A percentile compares a stretch with the other conserved stretches of the same genome.
phyloP scores from a whole-genome alignment of 92 coral and sea anemone species.

The Zoanthus sociatus region DNA sequence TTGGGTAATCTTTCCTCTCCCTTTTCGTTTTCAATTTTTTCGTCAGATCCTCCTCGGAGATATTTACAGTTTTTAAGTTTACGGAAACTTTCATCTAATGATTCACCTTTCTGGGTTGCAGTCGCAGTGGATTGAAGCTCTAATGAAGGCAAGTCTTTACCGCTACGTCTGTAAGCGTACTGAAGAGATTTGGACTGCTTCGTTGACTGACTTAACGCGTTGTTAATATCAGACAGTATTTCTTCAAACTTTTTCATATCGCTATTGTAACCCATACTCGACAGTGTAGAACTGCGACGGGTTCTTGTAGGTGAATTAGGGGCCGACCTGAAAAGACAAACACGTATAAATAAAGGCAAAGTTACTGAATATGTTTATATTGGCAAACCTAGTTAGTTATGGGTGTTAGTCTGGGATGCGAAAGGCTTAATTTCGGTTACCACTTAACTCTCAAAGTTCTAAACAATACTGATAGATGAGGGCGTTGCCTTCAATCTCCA shows the following conservation, averaged over 20 bases:
- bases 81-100: conserved; percentile 33
- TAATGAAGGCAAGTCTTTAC: background rate
- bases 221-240: conserved; percentile 16
- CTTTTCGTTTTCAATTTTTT: background rate
- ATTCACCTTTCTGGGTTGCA: background rate
- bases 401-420: too few species aligned
- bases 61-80: conserved; percentile 42
- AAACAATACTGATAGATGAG: too few species aligned
- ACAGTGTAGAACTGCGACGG: conserved; percentile 2
- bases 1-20: conserved; percentile 13
- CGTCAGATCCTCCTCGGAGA: background rate
- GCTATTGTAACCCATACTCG: conserved; percentile 20
- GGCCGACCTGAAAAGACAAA: background rate
- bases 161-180: conserved; percentile 37
- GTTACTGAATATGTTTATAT: too few species aligned
- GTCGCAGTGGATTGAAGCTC: background rate
- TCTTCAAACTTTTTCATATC: conserved; percentile 32
- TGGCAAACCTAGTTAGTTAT: too few species aligned
- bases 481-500: too few species aligned
- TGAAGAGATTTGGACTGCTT: conserved; percentile 4
- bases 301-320: conserved; percentile 7
- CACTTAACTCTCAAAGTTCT: too few species aligned
- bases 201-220: conserved; percentile 11
- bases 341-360: too few species aligned
- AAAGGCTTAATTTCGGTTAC: too few species aligned